Percentiles rank a stretch among this genome's conserved stretches.
phyloP scores from a whole-genome alignment of 2,888 invertebrate genomes.

The Abrostola tripartita region DNA sequence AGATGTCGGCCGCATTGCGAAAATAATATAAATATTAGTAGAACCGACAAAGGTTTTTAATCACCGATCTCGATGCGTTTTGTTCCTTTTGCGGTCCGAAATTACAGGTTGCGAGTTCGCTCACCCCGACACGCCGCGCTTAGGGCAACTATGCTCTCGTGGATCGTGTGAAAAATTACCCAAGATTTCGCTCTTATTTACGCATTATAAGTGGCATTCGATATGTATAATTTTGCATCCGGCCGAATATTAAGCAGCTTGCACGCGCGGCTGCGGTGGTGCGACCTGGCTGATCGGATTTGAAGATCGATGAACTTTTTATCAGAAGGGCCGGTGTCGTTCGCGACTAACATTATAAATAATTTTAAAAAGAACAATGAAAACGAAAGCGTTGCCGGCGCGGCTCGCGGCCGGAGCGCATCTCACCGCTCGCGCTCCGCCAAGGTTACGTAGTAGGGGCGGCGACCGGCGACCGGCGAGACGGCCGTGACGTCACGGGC shows the following conservation, averaged over 20 bases:
- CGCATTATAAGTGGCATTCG: slow-evolving; percentile 82
- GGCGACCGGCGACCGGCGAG: slow-evolving; percentile 85
- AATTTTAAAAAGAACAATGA: slow-evolving; percentile 73
- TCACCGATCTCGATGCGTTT: slow-evolving; percentile 86
- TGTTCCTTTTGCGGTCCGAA: slow-evolving; percentile 88
- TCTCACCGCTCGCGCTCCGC: slow-evolving; percentile 61
- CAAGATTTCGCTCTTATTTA: slow-evolving; percentile 83
- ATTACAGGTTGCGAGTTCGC: slow-evolving; percentile 87
- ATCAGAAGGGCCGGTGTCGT: slow-evolving; percentile 48
- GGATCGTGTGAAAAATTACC: slow-evolving; percentile 88
- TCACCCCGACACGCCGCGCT: slow-evolving; percentile 84
- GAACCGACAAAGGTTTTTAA: slow-evolving; percentile 89
- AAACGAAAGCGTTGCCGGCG: slow-evolving; percentile 74
- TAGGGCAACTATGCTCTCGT: slow-evolving; percentile 85
- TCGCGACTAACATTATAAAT: slow-evolving; percentile 60
- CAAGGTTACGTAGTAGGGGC: slow-evolving; percentile 84
- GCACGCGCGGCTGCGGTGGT: slow-evolving; percentile 62
- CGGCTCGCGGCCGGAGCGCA: slow-evolving; percentile 52
- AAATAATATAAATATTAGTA: slow-evolving; percentile 88
- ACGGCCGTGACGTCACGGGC: slow-evolving; percentile 86
- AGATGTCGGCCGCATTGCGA: slow-evolving; percentile 87
- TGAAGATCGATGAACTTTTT: slow-evolving; percentile 55
- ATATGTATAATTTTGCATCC: slow-evolving; percentile 84
- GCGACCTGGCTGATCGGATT: slow-evolving; percentile 48
- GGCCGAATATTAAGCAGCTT: slow-evolving; percentile 68